Percentiles rank a stretch among this genome's conserved stretches.
Evolutionary conservation across 2,113 vertebrate genomes (phyloP).

Genomic region (Meleagris gallopavo): DNA sequence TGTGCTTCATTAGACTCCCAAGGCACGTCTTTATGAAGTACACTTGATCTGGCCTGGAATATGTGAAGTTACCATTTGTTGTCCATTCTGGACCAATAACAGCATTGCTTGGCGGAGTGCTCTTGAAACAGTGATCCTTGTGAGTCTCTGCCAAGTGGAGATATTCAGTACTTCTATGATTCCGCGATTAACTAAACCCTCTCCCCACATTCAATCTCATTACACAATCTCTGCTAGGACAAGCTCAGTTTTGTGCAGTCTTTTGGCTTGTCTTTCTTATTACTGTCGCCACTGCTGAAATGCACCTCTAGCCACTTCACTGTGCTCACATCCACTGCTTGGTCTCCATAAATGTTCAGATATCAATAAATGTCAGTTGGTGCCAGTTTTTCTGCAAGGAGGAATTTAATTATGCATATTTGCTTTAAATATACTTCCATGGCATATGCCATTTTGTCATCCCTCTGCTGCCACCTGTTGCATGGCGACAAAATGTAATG

Average conservation of each 20-base stretch:
- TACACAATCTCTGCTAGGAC: not conserved
- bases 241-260: not conserved
- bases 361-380: no score
- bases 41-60: not conserved
- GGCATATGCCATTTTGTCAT: not conserved
- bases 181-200: not conserved
- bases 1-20: not conserved
- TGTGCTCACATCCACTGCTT: no score
- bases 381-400: no score
- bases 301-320: no score
- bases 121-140: not conserved
- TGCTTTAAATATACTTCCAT: not conserved
- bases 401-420: not conserved
- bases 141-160: not conserved
- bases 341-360: no score
- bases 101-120: accelerated
- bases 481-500: not conserved
- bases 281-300: no score
- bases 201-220: not conserved
- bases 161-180: not conserved
- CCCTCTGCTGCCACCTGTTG: not conserved
- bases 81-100: accelerated
- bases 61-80: accelerated
- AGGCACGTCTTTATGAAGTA: not conserved
- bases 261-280: no score